phyloP scores from a whole-genome alignment of 2,888 invertebrate species.

The Pherbina coryleti region DNA sequence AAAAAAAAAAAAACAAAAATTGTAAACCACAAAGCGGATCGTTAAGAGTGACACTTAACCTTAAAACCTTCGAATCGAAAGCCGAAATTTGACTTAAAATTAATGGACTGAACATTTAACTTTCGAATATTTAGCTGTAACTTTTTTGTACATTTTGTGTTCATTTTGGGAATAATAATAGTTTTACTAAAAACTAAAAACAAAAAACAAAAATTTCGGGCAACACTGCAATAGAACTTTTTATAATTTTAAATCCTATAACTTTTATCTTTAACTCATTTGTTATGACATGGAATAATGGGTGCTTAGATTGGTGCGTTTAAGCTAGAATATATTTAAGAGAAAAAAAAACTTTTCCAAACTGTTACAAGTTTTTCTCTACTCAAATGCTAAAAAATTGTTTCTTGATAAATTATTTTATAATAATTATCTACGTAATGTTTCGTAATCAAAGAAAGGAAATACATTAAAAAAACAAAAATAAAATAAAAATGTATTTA shows the following conservation, averaged over 20 bases:
- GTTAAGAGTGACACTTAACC: no score
- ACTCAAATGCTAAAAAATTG: not conserved
- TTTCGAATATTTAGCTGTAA: conserved; percentile 35
- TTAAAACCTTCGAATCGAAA: not conserved
- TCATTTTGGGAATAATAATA: conserved; percentile 9
- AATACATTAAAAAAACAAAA: not conserved
- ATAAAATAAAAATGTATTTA: not conserved
- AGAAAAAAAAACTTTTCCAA: not conserved
- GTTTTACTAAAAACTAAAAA: conserved; percentile 28
- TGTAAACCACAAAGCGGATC: not conserved
- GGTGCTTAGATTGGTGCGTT: conserved; percentile 29
- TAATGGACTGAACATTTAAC: conserved; percentile 14
- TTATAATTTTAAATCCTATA: conserved; percentile 31
- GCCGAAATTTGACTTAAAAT: not conserved
- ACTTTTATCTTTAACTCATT: not conserved
- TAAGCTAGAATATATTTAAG: not conserved
- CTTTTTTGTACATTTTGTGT: conserved; percentile 17
- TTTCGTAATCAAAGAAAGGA: no score
- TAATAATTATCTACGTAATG: no score
- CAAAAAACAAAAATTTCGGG: conserved; percentile 53
- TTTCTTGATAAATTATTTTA: no score
- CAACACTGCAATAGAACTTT: conserved; percentile 59
- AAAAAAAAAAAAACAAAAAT: not conserved
- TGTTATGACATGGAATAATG: not conserved
- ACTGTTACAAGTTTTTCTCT: not conserved